These are phyloP conservation scores for Euthynnus affinis DNA, from an alignment of 2,797 vertebrate species.

Conservation along the genomic window DNA sequence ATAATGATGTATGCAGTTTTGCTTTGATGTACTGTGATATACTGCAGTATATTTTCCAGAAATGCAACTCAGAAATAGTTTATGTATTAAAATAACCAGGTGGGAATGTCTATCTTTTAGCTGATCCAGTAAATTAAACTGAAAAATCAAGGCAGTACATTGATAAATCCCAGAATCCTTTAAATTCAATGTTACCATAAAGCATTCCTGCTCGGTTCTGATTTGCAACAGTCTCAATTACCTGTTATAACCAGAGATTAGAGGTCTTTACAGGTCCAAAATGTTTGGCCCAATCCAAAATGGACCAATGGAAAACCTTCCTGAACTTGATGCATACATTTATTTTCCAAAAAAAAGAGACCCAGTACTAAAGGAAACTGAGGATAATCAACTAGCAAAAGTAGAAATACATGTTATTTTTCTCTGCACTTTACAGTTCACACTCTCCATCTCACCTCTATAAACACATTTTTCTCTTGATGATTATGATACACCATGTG, in stretches of 20 bases:
- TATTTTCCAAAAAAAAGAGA: background rate
- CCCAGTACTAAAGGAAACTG: background rate
- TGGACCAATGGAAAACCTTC: background rate
- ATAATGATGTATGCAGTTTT: background rate
- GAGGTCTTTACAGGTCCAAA: background rate
- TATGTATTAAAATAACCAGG: background rate
- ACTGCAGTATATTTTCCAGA: background rate
- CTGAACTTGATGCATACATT: background rate
- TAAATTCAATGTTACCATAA: background rate
- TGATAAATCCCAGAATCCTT: background rate
- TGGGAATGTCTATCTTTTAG: background rate
- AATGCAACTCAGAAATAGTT: background rate
- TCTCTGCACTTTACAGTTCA: no score
- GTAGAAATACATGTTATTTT: no score
- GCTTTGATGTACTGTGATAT: no score
- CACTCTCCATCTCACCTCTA: no score
- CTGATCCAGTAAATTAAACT: background rate
- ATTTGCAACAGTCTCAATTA: background rate
- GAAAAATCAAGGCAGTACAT: background rate
- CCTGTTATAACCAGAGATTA: background rate
- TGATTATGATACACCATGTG: background rate
- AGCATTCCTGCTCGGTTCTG: background rate
- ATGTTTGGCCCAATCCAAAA: background rate
- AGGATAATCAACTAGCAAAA: background rate
- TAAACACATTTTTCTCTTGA: background rate